A percentile compares a stretch with the other conserved stretches of the same genome.
Conservation (phyloP, 2,113 vertebrate genomes). For the Ceratotherium simum region DNA sequence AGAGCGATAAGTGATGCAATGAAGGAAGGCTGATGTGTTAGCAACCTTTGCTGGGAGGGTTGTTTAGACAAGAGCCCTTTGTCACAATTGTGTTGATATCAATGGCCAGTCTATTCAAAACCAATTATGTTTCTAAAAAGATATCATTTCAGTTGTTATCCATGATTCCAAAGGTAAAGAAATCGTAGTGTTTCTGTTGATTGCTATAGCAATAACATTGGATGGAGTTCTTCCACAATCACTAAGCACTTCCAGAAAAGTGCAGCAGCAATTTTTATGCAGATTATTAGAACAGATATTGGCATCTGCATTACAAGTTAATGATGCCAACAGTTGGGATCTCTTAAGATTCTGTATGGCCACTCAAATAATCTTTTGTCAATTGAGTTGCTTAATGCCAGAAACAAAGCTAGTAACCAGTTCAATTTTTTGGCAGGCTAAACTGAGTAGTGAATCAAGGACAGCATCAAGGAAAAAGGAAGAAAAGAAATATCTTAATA, state of each 20-base stretch:
- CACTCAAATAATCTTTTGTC: background rate
- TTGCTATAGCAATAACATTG: background rate
- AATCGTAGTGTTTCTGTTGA: background rate
- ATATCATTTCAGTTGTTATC: background rate
- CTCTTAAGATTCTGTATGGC: background rate
- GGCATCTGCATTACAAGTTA: background rate
- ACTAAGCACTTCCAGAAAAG: slow-evolving; percentile 25
- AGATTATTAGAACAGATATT: slow-evolving; percentile 21
- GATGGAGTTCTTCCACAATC: background rate
- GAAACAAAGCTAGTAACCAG: background rate
- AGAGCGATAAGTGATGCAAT: background rate
- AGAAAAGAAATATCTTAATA: background rate
- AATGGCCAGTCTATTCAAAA: background rate
- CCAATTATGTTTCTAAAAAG: background rate
- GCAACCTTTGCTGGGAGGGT: background rate
- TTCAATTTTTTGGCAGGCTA: background rate
- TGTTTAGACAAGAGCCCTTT: background rate
- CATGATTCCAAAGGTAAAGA: background rate
- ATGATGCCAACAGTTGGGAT: background rate
- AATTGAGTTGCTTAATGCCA: background rate
- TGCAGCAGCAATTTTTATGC: background rate
- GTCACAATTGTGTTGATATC: background rate
- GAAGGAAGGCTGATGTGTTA: background rate
- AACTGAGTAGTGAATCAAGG: background rate
- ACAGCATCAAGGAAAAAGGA: background rate